These are phyloP conservation scores for Petrolisthes manimaculis DNA, from an alignment of 2,888 invertebrate species.

Conservation along the genomic window DNA sequence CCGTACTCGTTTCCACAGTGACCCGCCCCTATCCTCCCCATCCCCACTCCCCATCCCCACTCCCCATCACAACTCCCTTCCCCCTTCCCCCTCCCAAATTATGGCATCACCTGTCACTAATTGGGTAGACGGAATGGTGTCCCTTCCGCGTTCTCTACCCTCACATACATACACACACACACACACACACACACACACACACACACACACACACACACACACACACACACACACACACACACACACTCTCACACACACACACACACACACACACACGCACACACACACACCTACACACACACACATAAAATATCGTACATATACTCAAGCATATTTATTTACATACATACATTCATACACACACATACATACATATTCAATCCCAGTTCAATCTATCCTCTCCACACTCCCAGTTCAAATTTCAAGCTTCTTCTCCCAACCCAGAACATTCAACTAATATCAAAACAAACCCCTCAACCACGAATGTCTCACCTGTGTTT, in stretches of 20 bases:
- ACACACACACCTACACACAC: background rate
- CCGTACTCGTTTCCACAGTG: too few species aligned
- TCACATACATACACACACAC: background rate
- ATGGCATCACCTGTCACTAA: background rate
- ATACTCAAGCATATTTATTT: too few species aligned
- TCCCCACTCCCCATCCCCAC: background rate
- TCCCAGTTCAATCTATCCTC: too few species aligned
- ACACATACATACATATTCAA: too few species aligned
- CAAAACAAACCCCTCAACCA: too few species aligned
- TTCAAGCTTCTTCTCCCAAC: too few species aligned
- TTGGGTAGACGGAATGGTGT: background rate
- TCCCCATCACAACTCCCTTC: background rate
- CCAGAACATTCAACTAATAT: too few species aligned
- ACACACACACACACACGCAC: background rate
- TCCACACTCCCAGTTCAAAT: too few species aligned
- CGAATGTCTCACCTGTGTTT: too few species aligned
- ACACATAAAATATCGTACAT: background rate
- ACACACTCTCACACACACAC: background rate
- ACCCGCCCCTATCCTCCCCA: too few species aligned
- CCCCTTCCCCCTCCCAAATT: background rate
- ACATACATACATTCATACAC: too few species aligned
- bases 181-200: conserved; percentile 1
- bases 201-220: conserved; percentile 1
- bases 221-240: conserved; percentile 1
- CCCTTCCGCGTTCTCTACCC: background rate